phyloP scores from a whole-genome alignment of 2,113 vertebrate species.

The Notechis scutatus region DNA sequence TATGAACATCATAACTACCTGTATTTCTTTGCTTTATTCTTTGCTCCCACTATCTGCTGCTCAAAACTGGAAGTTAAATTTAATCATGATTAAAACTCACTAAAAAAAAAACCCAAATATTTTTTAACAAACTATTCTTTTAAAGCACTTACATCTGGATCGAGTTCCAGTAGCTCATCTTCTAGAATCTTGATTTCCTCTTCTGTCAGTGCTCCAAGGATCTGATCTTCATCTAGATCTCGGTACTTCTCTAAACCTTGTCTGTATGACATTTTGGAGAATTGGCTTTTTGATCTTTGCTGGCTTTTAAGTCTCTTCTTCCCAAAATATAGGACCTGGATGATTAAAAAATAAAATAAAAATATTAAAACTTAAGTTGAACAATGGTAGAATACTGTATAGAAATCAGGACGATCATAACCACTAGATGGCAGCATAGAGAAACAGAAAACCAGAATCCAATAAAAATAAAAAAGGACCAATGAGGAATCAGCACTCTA shows the following conservation, averaged over 20 bases:
- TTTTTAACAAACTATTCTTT: neutral
- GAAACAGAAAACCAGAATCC: neutral
- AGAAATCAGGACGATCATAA: neutral
- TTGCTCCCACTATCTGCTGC: neutral
- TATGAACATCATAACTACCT: neutral
- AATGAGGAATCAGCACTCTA: neutral
- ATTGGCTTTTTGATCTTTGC: neutral
- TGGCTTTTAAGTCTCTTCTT: neutral
- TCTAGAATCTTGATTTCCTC: slow-evolving; percentile 90
- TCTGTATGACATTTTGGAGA: slow-evolving; percentile 81
- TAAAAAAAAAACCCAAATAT: neutral
- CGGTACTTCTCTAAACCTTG: slow-evolving; percentile 95
- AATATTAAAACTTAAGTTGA: neutral
- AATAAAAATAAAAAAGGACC: neutral
- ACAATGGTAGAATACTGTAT: fast-evolving
- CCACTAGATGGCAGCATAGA: neutral
- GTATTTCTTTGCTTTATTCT: neutral
- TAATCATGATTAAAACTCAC: neutral
- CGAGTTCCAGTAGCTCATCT: slow-evolving; percentile 92
- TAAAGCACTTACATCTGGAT: slow-evolving; percentile 87
- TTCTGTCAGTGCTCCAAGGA: slow-evolving; percentile 89
- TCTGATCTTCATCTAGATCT: slow-evolving; percentile 94
- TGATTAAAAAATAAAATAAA: neutral
- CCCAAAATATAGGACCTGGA: slow-evolving; percentile 29
- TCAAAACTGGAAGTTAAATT: neutral